Percentiles rank a stretch among this genome's conserved stretches.
Conservation (phyloP, 2,113 vertebrate genomes). For the Halichoerus grypus region DNA sequence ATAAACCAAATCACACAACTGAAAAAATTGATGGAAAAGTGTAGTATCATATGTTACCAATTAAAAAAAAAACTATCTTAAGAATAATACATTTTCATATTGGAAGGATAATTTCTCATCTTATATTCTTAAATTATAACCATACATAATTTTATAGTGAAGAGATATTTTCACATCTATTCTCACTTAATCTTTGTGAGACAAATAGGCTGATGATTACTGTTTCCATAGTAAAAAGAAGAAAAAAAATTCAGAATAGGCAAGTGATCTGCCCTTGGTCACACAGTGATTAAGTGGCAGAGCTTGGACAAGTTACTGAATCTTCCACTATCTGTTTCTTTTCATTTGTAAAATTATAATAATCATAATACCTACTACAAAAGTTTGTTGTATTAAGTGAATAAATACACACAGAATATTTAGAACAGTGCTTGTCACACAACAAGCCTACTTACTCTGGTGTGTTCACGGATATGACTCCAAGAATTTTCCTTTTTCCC, state of each 20-base stretch:
- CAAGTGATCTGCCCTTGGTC: background rate
- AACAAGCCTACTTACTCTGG: background rate
- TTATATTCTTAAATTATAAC: slow-evolving; percentile 22
- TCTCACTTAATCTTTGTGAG: slow-evolving; percentile 11
- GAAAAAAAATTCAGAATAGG: slow-evolving; percentile 14
- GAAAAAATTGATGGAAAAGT: slow-evolving; percentile 6
- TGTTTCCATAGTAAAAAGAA: background rate
- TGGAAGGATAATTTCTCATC: background rate
- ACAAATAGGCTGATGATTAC: background rate
- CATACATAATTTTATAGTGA: background rate
- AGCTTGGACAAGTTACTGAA: background rate
- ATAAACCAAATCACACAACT: background rate
- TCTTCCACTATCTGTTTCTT: background rate
- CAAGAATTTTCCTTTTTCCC: slow-evolving; percentile 4
- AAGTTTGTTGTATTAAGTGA: background rate
- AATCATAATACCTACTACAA: background rate
- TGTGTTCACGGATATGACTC: background rate
- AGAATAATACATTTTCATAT: background rate
- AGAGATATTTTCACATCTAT: background rate
- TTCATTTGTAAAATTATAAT: background rate
- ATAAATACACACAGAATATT: background rate
- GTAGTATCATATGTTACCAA: background rate
- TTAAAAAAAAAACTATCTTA: background rate
- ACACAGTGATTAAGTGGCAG: background rate
- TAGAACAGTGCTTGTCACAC: background rate